Evolutionary conservation across 2,888 invertebrate species (phyloP).

Genomic region (Polymixis lichenea): DNA sequence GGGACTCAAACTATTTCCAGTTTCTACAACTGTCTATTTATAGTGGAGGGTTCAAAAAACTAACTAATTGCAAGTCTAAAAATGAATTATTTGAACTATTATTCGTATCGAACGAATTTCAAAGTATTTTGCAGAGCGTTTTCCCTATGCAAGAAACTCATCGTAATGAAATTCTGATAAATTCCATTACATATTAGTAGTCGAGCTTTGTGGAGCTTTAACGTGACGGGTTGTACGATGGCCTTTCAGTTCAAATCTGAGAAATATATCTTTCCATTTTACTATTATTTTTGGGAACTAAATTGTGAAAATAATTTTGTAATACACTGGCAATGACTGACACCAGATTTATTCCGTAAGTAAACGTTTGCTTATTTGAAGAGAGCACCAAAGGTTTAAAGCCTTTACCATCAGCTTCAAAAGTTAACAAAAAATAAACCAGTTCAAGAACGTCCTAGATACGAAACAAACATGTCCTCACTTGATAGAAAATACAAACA

Average conservation of each 20-base stretch:
- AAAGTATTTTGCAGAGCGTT: background rate
- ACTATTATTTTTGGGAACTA: background rate
- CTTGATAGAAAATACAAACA: slow-evolving; percentile 48
- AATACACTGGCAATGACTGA: background rate
- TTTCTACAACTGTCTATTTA: background rate
- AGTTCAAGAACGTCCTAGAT: background rate
- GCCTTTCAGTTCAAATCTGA: slow-evolving; percentile 3
- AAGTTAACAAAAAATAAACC: background rate
- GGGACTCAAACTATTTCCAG: slow-evolving; percentile 1
- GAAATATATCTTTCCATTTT: background rate
- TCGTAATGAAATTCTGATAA: slow-evolving; percentile 7
- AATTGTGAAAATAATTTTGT: background rate
- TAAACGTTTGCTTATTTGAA: slow-evolving; percentile 5
- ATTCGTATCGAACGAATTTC: background rate
- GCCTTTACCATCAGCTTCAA: background rate
- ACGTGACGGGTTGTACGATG: background rate
- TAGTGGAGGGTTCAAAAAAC: background rate
- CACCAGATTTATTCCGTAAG: background rate
- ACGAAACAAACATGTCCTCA: slow-evolving; percentile 18
- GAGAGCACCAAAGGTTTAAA: background rate
- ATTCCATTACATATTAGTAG: slow-evolving; percentile 10
- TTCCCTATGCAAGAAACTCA: background rate
- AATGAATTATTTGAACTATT: background rate
- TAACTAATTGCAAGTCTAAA: background rate
- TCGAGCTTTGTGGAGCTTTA: slow-evolving; percentile 5